Evolutionary conservation across 2,797 vertebrate species (phyloP).

Genomic region (Telmatherina bonti): DNA sequence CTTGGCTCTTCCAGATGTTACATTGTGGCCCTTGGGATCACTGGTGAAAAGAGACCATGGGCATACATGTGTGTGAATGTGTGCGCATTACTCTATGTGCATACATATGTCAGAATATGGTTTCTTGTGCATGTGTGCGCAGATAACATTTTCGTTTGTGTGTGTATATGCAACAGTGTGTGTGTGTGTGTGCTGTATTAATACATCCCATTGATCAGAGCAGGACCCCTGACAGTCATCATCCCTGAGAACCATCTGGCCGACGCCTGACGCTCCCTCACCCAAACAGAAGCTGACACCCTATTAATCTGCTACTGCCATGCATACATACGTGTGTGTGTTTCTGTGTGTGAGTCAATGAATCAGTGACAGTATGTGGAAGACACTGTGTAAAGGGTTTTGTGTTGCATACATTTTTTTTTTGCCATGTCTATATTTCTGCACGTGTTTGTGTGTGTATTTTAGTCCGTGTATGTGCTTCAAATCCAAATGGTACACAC

Average conservation of each 20-base stretch:
- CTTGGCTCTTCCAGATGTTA: conserved; percentile 98
- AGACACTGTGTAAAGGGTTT: conserved; percentile 53
- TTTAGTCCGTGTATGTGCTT: conserved; percentile 30
- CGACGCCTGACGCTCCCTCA: conserved; percentile 99
- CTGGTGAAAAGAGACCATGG: conserved; percentile 88
- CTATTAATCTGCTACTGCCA: conserved; percentile 98
- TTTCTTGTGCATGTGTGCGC: conserved; percentile 43
- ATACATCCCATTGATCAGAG: conserved; percentile 99
- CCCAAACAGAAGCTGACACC: too few relatives aligned
- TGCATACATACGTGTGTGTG: conserved; percentile 66
- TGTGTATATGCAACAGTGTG: conserved; percentile 59
- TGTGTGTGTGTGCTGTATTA: conserved; percentile 88
- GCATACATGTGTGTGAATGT: conserved; percentile 38
- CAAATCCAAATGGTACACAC: conserved; percentile 50
- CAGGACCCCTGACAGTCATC: conserved; percentile 99
- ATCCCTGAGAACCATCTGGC: conserved; percentile 99
- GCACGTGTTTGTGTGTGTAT: conserved; percentile 22
- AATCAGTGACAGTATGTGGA: conserved; percentile 42
- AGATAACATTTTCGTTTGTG: conserved; percentile 53
- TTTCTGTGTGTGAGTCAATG: conserved; percentile 52
- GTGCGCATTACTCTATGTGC: conserved; percentile 42
- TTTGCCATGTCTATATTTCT: conserved; percentile 50
- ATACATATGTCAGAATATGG: conserved; percentile 57
- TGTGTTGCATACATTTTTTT: conserved; percentile 60
- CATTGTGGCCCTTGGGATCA: conserved; percentile 90